These are phyloP conservation scores for Osmoderma eremita DNA, from an alignment of 2,888 invertebrate genomes.

Conservation along the genomic window DNA sequence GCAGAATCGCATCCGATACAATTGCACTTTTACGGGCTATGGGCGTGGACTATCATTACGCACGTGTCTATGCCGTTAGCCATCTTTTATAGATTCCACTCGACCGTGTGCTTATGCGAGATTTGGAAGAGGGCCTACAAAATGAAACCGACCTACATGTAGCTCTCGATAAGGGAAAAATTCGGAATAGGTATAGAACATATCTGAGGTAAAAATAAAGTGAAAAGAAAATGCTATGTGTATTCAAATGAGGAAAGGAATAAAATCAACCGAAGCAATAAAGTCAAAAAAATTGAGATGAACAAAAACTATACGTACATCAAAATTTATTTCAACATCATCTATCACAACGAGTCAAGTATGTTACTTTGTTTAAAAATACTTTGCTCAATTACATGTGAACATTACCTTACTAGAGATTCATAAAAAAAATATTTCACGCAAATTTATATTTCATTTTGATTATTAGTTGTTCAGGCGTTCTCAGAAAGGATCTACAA, in stretches of 20 bases:
- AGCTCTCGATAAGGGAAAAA: constrained; percentile 60
- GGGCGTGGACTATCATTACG: constrained; percentile 96
- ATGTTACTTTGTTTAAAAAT: no score
- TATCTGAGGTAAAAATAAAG: constrained; percentile 25
- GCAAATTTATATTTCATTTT: no score
- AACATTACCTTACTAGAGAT: no score
- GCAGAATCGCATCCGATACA: constrained; percentile 93
- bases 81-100: constrained; percentile 94
- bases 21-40: constrained; percentile 89
- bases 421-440: no score
- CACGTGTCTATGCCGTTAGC: constrained; percentile 93
- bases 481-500: no score
- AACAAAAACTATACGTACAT: neutral
- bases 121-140: constrained; percentile 97
- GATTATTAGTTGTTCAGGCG: no score
- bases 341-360: no score
- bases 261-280: constrained; percentile 21
- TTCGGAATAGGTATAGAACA: constrained; percentile 12
- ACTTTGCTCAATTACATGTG: no score
- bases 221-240: neutral
- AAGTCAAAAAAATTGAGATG: constrained; percentile 3
- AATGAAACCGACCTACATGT: constrained; percentile 88
- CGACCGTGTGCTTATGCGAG: constrained; percentile 94
- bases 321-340: no score
- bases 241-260: constrained; percentile 10